phyloP scores from a whole-genome alignment of 2,113 vertebrate genomes.

The Fregetta grallaria region DNA sequence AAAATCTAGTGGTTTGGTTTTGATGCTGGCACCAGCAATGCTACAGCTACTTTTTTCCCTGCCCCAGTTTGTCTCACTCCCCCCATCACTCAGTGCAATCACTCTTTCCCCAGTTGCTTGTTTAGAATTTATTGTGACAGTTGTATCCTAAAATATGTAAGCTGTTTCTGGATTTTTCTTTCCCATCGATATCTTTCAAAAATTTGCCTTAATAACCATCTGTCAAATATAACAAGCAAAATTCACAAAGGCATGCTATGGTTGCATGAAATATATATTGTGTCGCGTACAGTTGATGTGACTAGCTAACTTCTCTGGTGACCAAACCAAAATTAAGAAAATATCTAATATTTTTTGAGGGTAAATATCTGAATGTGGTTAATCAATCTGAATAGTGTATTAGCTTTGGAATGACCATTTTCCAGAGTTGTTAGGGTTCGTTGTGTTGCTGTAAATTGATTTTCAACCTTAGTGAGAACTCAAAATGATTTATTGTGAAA shows the following conservation, averaged over 20 bases:
- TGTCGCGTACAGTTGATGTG: accelerated
- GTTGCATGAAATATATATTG: not conserved
- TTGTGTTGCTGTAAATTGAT: not conserved
- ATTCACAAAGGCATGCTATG: not conserved
- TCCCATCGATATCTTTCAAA: not conserved
- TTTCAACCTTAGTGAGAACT: not conserved
- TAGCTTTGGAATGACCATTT: not conserved
- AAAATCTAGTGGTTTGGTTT: not conserved
- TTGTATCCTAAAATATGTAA: not conserved
- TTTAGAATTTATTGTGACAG: not conserved
- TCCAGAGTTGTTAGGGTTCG: not conserved
- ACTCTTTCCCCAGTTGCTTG: not conserved
- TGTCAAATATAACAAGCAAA: not conserved
- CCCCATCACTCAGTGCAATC: not conserved
- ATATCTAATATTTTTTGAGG: not conserved
- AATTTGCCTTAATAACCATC: not conserved
- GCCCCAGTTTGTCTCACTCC: not conserved
- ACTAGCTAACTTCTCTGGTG: not conserved
- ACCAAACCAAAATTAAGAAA: not conserved
- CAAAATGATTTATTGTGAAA: not conserved
- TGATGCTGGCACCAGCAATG: not conserved
- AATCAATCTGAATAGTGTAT: not conserved
- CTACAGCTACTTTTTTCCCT: not conserved
- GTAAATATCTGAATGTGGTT: not conserved
- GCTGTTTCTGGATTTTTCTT: not conserved